Percentiles rank a stretch among this genome's conserved stretches.
Evolutionary conservation across 2,797 vertebrate genomes (phyloP).

Genomic region (Sebastes goodei): DNA sequence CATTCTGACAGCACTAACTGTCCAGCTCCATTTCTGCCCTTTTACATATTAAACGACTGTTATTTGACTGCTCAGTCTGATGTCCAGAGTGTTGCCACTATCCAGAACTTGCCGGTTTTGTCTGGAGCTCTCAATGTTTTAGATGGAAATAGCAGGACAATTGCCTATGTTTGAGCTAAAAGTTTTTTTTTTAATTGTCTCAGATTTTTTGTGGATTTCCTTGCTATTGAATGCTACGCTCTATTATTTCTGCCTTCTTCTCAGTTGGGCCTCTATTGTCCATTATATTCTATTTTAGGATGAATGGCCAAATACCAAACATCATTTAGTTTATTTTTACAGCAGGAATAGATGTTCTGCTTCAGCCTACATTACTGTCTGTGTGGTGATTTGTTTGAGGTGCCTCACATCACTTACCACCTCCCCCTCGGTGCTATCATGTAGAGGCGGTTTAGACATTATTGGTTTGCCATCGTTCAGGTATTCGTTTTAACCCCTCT

Average conservation of each 20-base stretch:
- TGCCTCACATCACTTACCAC: conserved; percentile 44
- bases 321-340: not conserved
- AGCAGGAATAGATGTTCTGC: not conserved
- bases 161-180: not conserved
- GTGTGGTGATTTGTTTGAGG: conserved; percentile 29
- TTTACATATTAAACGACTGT: not conserved
- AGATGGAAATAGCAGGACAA: not conserved
- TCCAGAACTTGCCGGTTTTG: not conserved
- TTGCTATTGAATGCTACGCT: not conserved
- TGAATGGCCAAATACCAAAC: not conserved
- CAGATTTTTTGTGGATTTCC: not conserved
- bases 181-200: not conserved
- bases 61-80: not conserved
- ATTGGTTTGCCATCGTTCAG: conserved; percentile 36
- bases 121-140: not conserved
- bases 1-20: not conserved
- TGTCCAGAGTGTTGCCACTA: not conserved
- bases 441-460: conserved; percentile 37
- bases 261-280: not conserved
- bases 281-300: not conserved
- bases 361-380: conserved; percentile 1
- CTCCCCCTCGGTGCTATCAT: conserved; percentile 3
- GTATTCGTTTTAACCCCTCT: conserved; percentile 34
- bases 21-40: not conserved
- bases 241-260: not conserved